Conservation (phyloP, 2,888 invertebrate species). For the Pyralis farinalis region DNA sequence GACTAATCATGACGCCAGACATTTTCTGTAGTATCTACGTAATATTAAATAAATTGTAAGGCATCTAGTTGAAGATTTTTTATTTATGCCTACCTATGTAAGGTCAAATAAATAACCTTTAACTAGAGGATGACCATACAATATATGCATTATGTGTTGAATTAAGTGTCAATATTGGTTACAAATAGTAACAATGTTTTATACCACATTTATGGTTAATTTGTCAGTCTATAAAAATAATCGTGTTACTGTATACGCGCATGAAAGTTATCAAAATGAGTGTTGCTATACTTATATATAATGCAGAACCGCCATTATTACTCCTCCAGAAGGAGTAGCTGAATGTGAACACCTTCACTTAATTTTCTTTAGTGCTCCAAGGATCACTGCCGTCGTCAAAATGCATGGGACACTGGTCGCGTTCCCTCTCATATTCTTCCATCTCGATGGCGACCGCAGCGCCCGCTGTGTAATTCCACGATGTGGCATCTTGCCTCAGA, state of each 20-base stretch:
- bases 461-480: conserved; percentile 94
- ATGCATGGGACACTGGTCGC: conserved; percentile 98
- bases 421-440: conserved; percentile 94
- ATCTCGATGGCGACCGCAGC: conserved; percentile 95
- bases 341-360: conserved; percentile 84
- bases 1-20: too few species aligned
- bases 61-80: too few species aligned
- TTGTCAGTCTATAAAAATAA: background rate
- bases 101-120: too few species aligned
- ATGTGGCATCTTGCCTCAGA: conserved; percentile 93
- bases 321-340: conserved; percentile 59
- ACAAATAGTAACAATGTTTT: too few species aligned
- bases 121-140: too few species aligned
- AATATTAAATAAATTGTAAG: too few species aligned
- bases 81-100: too few species aligned
- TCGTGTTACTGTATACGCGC: conserved; percentile 27
- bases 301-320: conserved; percentile 34
- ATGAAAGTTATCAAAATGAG: conserved; percentile 32
- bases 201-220: too few species aligned
- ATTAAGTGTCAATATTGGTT: conserved; percentile 3
- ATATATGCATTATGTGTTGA: too few species aligned
- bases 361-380: conserved; percentile 87
- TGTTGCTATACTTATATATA: conserved; percentile 31
- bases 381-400: conserved; percentile 97
- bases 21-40: too few species aligned